Evolutionary conservation across 2,797 vertebrate species (phyloP), one percentile per base, ranked within the genome.

Genomic region (Caiman crocodilus): DNA sequence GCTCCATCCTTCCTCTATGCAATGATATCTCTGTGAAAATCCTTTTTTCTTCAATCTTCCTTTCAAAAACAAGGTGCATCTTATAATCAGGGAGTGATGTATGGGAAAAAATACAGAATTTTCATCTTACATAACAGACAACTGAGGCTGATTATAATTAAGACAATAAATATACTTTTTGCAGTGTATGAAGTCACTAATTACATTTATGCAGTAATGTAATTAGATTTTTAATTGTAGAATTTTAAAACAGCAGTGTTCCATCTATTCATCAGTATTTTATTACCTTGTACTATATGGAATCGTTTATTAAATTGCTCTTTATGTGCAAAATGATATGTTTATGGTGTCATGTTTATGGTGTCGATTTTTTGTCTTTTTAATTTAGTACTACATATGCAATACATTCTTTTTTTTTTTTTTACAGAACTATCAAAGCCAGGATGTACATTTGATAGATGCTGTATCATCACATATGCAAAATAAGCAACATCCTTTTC

Each of bases 81-180:
- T 50, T 50, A 50, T 50, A 50, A 10, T 50, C 42, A 50, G 42
- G 42, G 42, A 10, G 42, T 50, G 42, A 10, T 50, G 42, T 50
- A 50, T 10, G 9, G 42, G 42, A 50, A 50, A 50, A 50, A 50
- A 50, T 50, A 10, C 42, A 50, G 42, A 50, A 50, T 50, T 50
- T 50, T 50, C 42, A 83, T 85, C 28, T 90, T 81, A 84, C 8
- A 61, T 76, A 30, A 84, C 32, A 77, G 14, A 78, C 1, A 90
- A 84, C 10, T 60, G 77, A 92, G 73, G 84, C 59, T 56, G 25
- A 28, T 71, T 78, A 35, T 30, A 12, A 94, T 96, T 91, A 90
- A 86, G 85, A 90, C 20, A 83, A 82, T 63, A 79, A 67, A 56
- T 76, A 73, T 77, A 76, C n/a, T 85, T 69, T 64, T 13, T 88